Conservation (phyloP, 2,113 vertebrate genomes). For the Chionomys nivalis region DNA sequence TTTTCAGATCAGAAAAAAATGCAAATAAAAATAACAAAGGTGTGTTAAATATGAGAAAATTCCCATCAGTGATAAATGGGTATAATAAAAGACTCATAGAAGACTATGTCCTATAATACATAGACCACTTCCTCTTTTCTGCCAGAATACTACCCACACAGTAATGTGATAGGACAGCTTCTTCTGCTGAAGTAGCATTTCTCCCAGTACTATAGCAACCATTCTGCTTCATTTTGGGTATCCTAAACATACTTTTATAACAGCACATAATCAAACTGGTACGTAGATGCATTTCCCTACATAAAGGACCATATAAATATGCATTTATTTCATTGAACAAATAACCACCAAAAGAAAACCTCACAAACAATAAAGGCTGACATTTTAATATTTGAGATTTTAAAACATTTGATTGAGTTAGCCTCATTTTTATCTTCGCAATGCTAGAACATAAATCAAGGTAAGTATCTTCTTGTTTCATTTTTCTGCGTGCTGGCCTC, state of each 20-base stretch:
- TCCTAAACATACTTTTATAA: background rate
- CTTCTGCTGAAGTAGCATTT: background rate
- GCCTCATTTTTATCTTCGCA: constrained; percentile 29
- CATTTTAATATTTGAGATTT: constrained; percentile 44
- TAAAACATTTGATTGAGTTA: constrained; percentile 31
- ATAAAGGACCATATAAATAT: background rate
- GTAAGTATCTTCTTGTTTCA: background rate
- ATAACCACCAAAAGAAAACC: background rate
- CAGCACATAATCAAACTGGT: background rate
- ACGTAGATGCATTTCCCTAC: background rate
- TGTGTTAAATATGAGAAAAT: constrained; percentile 7
- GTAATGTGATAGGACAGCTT: background rate
- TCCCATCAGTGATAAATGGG: background rate
- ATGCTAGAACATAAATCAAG: background rate
- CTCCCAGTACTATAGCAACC: background rate
- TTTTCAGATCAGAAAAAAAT: constrained; percentile 42
- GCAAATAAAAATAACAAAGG: background rate
- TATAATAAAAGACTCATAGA: background rate
- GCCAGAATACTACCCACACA: background rate
- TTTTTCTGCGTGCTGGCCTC: constrained; percentile 18
- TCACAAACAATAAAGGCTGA: background rate
- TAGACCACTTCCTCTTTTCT: background rate
- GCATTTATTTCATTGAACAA: background rate
- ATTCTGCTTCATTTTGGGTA: background rate
- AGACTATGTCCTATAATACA: background rate